Evolutionary conservation across 2,797 vertebrate genomes (phyloP), one percentile per base, ranked within the genome.

Genomic region (Schizothorax lantsangensis): DNA sequence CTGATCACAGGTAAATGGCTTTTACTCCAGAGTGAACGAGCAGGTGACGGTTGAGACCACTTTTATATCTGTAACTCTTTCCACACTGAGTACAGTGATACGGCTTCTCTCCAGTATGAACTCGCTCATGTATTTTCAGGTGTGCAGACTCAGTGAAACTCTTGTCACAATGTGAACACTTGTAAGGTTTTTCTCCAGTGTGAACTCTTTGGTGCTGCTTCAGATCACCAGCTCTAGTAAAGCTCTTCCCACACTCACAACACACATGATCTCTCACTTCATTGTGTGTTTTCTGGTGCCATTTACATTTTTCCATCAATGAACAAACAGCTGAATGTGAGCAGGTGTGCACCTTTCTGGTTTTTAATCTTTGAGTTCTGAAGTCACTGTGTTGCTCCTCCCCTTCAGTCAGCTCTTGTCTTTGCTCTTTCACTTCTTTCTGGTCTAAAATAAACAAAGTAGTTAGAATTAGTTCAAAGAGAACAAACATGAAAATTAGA

Each of bases 191-290:
- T n/a, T 59, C 57, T n/a, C 21, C 57, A 2, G 23, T n/a, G 1
- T 59, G 57, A 10, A 59, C 1, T 9, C 9, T 59, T 11, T 11
- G 23, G 23, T 59, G 57, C 9, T 0, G 23, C 0, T 4, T n/a
- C 57, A 59, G 57, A 0, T 4, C 0, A 3, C 3, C 23, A 4
- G 23, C 9, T 11, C 1, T n/a, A 17, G 0, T 9, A 45, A 73
- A 73, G 12, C 21, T 43, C 38, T 4, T 72, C 11, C 38, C 21
- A 14, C 38, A 72, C 0, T 43, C 38, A 0, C 0, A 2, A 7
- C 71, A 73, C 23, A 45, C 17, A 11, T 75, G 47, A 77, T 77
- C 47, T 77, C 0, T 77, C 1, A 21, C 30, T 2, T 17, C 6
- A 12, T 1, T 3, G 1, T 52, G 47, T 0, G 9, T 52, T 75